Evolutionary conservation across 2,113 vertebrate genomes (phyloP).

Genomic region (Aegithalos caudatus): DNA sequence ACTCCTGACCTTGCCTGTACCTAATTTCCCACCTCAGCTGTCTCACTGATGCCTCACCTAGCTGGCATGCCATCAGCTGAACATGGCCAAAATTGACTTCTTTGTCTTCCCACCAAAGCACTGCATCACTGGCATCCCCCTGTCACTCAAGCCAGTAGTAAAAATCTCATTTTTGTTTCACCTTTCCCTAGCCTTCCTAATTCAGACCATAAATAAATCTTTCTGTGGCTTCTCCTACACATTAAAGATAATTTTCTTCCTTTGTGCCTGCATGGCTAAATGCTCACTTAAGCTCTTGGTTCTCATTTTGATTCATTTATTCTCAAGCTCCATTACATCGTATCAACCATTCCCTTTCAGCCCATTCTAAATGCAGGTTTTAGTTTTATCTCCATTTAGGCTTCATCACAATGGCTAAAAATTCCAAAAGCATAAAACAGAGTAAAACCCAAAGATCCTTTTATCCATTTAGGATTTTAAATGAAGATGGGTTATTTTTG

Average conservation of each 20-base stretch:
- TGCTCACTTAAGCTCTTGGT: constrained; percentile 15
- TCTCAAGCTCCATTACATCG: constrained; percentile 32
- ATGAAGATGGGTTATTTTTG: constrained; percentile 6
- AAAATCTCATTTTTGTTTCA: background rate
- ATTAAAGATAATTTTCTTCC: constrained; percentile 34
- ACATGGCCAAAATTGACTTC: background rate
- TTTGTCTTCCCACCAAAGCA: background rate
- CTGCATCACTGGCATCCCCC: background rate
- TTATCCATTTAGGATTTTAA: constrained; percentile 28
- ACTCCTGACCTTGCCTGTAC: background rate
- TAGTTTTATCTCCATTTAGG: constrained; percentile 29
- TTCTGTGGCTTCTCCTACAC: background rate
- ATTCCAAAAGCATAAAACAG: constrained; percentile 26
- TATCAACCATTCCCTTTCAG: constrained; percentile 18
- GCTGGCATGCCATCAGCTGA: background rate
- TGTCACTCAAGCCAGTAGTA: background rate
- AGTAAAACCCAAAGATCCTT: background rate
- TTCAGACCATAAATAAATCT: constrained; percentile 11
- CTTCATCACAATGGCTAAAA: constrained; percentile 15
- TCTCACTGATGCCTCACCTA: background rate
- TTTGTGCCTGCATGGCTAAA: constrained; percentile 19
- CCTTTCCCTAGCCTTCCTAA: background rate
- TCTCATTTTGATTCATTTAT: constrained; percentile 62
- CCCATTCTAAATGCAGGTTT: constrained; percentile 3
- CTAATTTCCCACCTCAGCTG: background rate